A percentile compares a stretch with the other conserved stretches of the same genome.
phyloP scores from a whole-genome alignment of 2,888 invertebrate species.

The Galeopsomyia nigrocyanea region DNA sequence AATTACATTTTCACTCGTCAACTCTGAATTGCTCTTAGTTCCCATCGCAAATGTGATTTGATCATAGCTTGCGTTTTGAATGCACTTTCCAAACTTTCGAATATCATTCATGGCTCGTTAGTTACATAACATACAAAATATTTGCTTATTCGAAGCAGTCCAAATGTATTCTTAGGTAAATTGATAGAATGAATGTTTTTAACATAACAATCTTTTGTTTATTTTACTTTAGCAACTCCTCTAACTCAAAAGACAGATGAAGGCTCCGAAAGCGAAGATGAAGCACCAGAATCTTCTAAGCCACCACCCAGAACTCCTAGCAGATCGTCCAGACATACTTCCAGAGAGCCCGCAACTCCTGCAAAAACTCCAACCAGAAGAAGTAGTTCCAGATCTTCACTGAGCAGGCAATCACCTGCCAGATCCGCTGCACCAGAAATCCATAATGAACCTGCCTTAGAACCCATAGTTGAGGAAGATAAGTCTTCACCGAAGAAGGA shows the following conservation, averaged over 20 bases:
- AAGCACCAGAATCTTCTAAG: conserved; percentile 55
- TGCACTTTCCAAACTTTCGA: neutral
- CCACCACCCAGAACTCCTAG: conserved; percentile 58
- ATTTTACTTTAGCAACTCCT: conserved; percentile 29
- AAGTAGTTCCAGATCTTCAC: conserved; percentile 46
- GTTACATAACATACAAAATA: neutral
- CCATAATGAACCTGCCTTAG: conserved; percentile 34
- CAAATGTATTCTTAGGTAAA: too few relatives aligned
- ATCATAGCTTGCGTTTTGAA: too few relatives aligned
- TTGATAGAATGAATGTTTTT: neutral
- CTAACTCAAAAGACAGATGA: conserved; percentile 30
- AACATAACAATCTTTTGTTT: neutral
- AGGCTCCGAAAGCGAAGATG: conserved; percentile 48
- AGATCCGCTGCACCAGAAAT: conserved; percentile 49
- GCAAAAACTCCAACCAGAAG: conserved; percentile 51
- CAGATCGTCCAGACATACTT: conserved; percentile 58
- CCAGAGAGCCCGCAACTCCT: conserved; percentile 49
- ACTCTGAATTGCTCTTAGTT: too few relatives aligned
- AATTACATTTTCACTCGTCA: too few relatives aligned
- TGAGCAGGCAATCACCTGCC: conserved; percentile 48
- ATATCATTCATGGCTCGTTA: neutral
- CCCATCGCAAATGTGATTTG: too few relatives aligned
- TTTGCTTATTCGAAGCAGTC: too few relatives aligned
- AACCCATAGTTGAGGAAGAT: conserved; percentile 43
- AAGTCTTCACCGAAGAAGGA: conserved; percentile 35